Percentiles rank a stretch among this genome's conserved stretches.
phyloP scores from a whole-genome alignment of 2,113 vertebrate species.

The Istiophorus platypterus region DNA sequence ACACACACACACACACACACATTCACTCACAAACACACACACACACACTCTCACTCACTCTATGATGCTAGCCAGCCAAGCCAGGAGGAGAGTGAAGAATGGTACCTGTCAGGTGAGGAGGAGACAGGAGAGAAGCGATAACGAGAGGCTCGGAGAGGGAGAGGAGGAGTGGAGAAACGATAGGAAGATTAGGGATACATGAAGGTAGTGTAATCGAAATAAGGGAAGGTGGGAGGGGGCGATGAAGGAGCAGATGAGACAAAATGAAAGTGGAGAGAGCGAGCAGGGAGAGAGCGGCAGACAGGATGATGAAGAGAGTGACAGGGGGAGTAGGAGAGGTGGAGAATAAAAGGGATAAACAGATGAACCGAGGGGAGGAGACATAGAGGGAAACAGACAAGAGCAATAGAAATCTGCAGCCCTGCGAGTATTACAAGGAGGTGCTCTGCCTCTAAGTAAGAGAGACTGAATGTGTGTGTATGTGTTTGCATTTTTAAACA shows the following conservation, averaged over 20 bases:
- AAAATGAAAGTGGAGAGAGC: slow-evolving; percentile 30
- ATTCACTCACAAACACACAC: slow-evolving; percentile 3
- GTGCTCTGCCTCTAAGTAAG: slow-evolving; percentile 39
- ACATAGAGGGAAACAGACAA: slow-evolving; percentile 52
- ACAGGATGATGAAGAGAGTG: slow-evolving; percentile 43
- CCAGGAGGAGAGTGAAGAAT: slow-evolving; percentile 73
- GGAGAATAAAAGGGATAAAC: slow-evolving; percentile 50
- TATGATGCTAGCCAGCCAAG: slow-evolving; percentile 34
- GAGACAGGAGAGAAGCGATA: slow-evolving; percentile 65
- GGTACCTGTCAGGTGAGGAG: slow-evolving; percentile 73
- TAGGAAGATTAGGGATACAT: slow-evolving; percentile 70
- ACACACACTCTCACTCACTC: slow-evolving; percentile 9
- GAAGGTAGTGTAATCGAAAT: slow-evolving; percentile 67
- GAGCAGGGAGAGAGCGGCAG: slow-evolving; percentile 13
- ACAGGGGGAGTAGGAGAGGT: slow-evolving; percentile 27
- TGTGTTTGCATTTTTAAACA: too few species aligned
- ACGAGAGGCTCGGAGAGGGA: slow-evolving; percentile 47
- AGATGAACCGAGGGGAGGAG: slow-evolving; percentile 48
- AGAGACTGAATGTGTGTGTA: slow-evolving; percentile 26
- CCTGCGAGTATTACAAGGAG: slow-evolving; percentile 61
- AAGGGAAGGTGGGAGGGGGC: slow-evolving; percentile 34
- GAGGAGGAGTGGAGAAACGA: slow-evolving; percentile 46
- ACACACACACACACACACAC: slow-evolving; percentile 16
- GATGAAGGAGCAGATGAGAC: slow-evolving; percentile 36
- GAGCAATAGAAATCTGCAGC: slow-evolving; percentile 70